Evolutionary conservation across 2,113 vertebrate genomes (phyloP).

Genomic region (Pomatorhinus ruficollis): DNA sequence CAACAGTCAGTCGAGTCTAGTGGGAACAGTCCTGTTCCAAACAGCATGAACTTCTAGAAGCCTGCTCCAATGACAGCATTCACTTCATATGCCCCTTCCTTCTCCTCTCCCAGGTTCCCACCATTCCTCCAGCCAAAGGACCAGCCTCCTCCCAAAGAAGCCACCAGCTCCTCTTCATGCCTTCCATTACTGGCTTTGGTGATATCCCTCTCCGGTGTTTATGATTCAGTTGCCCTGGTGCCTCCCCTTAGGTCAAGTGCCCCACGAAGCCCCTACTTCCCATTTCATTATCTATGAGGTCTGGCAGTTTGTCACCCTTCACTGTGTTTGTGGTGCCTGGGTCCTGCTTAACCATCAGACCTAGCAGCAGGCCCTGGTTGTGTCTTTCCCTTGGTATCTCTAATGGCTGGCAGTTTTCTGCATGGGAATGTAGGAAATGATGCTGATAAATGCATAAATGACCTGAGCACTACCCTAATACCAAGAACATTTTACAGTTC

Average conservation of each 20-base stretch:
- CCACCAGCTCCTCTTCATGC: background rate
- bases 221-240: background rate
- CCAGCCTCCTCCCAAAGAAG: background rate
- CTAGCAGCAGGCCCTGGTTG: background rate
- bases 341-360: background rate
- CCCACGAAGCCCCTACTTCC: background rate
- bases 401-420: background rate
- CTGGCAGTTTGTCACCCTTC: background rate
- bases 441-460: background rate
- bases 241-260: fast-evolving
- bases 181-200: background rate
- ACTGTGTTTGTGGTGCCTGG: background rate
- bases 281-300: fast-evolving
- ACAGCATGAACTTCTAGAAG: background rate
- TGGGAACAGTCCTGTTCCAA: background rate
- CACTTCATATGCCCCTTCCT: background rate
- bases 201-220: background rate
- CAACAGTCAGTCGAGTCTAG: background rate
- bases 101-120: background rate
- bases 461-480: background rate
- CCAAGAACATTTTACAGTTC: background rate
- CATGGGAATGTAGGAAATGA: background rate
- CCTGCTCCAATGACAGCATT: background rate
- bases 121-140: background rate
- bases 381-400: background rate